Evolutionary conservation across 2,113 vertebrate species (phyloP), one percentile per base, ranked within the genome.

Genomic region (Xiphophorus couchianus): DNA sequence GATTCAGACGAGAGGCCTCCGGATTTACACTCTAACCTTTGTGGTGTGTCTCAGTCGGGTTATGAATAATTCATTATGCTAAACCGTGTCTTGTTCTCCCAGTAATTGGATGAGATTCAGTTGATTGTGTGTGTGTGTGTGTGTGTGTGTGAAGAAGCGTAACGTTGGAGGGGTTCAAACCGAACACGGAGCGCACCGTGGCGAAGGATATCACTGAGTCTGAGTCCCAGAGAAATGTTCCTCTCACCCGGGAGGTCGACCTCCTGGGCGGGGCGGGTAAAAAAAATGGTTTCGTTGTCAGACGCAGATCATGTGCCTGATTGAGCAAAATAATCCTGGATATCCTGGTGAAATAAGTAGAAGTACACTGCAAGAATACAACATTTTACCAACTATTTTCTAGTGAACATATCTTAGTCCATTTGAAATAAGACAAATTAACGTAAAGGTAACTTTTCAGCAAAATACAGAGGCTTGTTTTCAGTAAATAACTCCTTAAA

Each of bases 21-120:
- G 71, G 69, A 83, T 88, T 79, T 77, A 81, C 71, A 76, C 9
- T 4, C 64, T 79, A 83, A 90, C 86, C 71, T 84, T 78, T 75
- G 60, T 65, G 68, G 12, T 83, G 79, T 22, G 51, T 71, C 76
- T 79, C 77, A 64, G 74, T 69, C 58, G 11, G 66, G 25, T 54
- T 25, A 81, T 90, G 71, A 89, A 88, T 92, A 66, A 91, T 90
- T 89, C 67, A 86, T 81, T 58, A 63, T 19, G 30, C 22, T 17
- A 71, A 78, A 69, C 58, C 65, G 61, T 78, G 62, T 86, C 80
- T 88, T 37, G 25, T 35, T 63, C 39, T 30, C 3, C 7, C 60
- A 60, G 64, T 85, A 78, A 82, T 61, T 78, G 68, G 69, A 79
- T 74, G 1, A 66, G 66, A 76, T 5, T 25, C 19, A 61, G 51